A percentile compares a stretch with the other conserved stretches of the same genome.
phyloP scores from a whole-genome alignment of 2,797 vertebrate species.

The Enteromius viviparus region DNA sequence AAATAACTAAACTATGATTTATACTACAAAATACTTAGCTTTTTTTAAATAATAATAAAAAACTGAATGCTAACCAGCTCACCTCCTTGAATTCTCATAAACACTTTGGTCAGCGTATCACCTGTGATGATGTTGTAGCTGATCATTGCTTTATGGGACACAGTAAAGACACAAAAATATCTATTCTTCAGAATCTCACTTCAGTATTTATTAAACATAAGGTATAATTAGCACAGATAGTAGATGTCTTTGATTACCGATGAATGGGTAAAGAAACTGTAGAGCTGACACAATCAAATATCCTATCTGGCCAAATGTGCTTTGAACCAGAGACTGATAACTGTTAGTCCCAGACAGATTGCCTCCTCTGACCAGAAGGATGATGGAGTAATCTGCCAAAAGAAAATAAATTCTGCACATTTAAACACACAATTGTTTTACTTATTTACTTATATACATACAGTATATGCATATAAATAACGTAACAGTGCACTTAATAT shows the following conservation, averaged over 20 bases:
- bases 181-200: not conserved
- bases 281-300: conserved; percentile 87
- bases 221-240: not conserved
- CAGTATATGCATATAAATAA: not conserved
- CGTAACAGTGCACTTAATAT: not conserved
- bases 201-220: not conserved
- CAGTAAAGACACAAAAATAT: not conserved
- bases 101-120: conserved; percentile 94
- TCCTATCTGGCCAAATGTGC: conserved; percentile 87
- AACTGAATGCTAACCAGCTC: conserved; percentile 7
- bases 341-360: conserved; percentile 85
- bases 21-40: not conserved
- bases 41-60: not conserved
- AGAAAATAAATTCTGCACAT: not conserved
- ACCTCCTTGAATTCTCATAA: conserved; percentile 94
- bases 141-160: conserved; percentile 86
- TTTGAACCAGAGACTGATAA: conserved; percentile 91
- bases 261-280: conserved; percentile 96
- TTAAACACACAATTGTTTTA: not conserved
- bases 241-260: conserved; percentile 79
- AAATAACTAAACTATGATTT: not conserved
- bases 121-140: conserved; percentile 97
- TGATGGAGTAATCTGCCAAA: conserved; percentile 90
- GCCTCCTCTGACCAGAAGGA: conserved; percentile 91
- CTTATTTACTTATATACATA: too few species aligned